Conservation (phyloP, 2,797 vertebrate genomes). For the Apogon talboti region DNA sequence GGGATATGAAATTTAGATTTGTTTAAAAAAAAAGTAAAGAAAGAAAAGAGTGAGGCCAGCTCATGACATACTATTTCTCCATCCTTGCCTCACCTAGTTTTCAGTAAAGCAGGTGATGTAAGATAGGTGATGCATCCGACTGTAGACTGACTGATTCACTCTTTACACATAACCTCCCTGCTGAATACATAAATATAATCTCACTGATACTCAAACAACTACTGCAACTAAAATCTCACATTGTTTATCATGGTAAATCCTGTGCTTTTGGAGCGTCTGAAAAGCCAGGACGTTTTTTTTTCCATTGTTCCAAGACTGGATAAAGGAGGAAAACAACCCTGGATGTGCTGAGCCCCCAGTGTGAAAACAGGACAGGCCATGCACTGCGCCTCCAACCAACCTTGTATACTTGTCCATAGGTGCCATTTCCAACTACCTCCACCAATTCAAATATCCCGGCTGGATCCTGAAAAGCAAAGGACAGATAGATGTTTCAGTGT, state of each 20-base stretch:
- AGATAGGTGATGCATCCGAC: constrained; percentile 55
- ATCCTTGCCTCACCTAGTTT: constrained; percentile 26
- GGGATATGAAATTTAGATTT: constrained; percentile 21
- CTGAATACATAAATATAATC: constrained; percentile 21
- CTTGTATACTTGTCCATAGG: constrained; percentile 95
- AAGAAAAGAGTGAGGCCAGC: neutral
- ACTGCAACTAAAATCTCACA: neutral
- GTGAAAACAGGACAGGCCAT: constrained; percentile 62
- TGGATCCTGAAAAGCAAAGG: constrained; percentile 84
- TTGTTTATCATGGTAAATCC: neutral
- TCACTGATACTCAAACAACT: constrained; percentile 17
- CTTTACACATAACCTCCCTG: constrained; percentile 17
- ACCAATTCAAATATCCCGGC: constrained; percentile 94
- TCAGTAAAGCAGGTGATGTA: constrained; percentile 51
- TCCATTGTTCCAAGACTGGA: constrained; percentile 29
- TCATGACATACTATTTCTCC: constrained; percentile 9
- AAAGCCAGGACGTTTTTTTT: neutral
- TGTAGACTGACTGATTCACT: constrained; percentile 56
- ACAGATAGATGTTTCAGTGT: constrained; percentile 13
- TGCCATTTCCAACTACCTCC: constrained; percentile 94
- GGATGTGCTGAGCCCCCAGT: constrained; percentile 2
- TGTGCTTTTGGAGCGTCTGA: too few species aligned
- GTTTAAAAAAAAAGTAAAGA: too few species aligned
- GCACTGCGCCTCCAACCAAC: constrained; percentile 80
- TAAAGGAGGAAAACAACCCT: neutral